These are phyloP conservation scores for Andrena marginata DNA, from an alignment of 2,888 invertebrate species.

Conservation along the genomic window DNA sequence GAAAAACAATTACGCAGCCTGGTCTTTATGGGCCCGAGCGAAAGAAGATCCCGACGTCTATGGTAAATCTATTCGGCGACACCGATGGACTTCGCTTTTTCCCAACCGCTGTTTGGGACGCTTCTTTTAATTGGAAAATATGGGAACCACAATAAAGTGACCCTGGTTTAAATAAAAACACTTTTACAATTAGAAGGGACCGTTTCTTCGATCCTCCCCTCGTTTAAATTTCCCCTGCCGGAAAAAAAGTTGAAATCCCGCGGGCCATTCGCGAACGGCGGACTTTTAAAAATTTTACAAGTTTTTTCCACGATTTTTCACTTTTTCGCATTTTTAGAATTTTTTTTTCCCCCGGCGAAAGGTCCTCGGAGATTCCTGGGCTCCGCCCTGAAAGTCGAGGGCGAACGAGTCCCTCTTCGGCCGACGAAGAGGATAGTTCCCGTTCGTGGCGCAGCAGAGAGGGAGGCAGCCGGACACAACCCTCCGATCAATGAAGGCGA, in stretches of 20 bases:
- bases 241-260: constrained; percentile 31
- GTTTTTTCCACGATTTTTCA: constrained; percentile 23
- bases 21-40: constrained; percentile 6
- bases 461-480: constrained; percentile 75
- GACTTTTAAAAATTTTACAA: constrained; percentile 28
- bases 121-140: neutral
- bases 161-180: constrained; percentile 9
- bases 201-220: neutral
- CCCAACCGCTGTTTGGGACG: neutral
- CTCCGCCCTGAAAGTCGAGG: constrained; percentile 82
- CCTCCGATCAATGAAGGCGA: constrained; percentile 83
- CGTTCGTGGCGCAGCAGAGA: constrained; percentile 74
- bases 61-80: constrained; percentile 22
- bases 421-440: constrained; percentile 76
- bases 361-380: constrained; percentile 75
- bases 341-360: constrained; percentile 60
- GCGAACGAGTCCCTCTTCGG: constrained; percentile 78
- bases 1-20: constrained; percentile 1
- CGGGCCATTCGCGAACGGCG: neutral
- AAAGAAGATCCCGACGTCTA: constrained; percentile 20
- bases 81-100: constrained; percentile 35
- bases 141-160: neutral
- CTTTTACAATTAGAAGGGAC: neutral
- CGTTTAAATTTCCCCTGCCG: constrained; percentile 15
- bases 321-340: constrained; percentile 18